Evolutionary conservation across 2,888 invertebrate species (phyloP), one percentile per base, ranked within the genome.

Genomic region (Drosophila merina): DNA sequence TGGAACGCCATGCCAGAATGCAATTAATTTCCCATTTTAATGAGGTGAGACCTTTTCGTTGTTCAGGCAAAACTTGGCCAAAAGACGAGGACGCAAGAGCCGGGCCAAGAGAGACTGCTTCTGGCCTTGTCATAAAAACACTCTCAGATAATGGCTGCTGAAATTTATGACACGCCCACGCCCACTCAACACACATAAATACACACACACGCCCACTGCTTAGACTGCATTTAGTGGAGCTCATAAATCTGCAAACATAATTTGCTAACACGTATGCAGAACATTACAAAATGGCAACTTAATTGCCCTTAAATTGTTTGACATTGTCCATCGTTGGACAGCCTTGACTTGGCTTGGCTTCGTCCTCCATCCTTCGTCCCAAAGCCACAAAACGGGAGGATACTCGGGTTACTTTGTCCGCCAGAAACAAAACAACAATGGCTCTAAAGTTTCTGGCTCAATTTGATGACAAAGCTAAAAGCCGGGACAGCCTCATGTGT

Each of bases 291-390:
- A 76, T 78, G 70, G 79, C 78, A 71, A 68, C 79, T 80, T 86
- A 86, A 86, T 83, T 86, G 84, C 68, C 70, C 78, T 70, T 72
- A 78, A 83, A 86, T 83, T 78, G 82, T 75, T 80, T 79, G 77
- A 66, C 77, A 82, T 73, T 62, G 72, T 71, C 85, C 69, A 55
- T 45, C 52, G 56, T 36, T 40, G 9, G 26, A 4, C 38, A 50
- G 59, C 60, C 58, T 49, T 62, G 59, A 42, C 60, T 62, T 42
- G 26, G 14, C 59, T 40, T 58, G 48, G 58, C 31, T 40, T 45
- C 48, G 45, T 9, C n/a, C 1, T 1, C 10, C n/a, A n/a, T n/a
- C 33, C 20, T 1, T 2, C 20, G 20, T 20, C 20, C 20, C 20
- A 20, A 20, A 20, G 20, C 28, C 28, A 28, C 28, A 28, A 36